Conservation (phyloP, 2,888 invertebrate genomes). For the Thereva unica region DNA sequence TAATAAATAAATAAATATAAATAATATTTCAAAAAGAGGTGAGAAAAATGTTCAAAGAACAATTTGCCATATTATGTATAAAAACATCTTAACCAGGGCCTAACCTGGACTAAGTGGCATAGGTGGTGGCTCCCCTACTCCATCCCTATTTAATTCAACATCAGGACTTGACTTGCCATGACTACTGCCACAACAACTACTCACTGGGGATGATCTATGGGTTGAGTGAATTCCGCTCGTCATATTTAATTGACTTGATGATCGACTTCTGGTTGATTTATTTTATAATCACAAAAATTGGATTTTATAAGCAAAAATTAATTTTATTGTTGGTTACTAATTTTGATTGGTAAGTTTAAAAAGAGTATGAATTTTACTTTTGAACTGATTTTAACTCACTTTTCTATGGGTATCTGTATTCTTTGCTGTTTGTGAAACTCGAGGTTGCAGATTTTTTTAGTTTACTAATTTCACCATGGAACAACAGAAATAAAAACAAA, state of each 20-base stretch:
- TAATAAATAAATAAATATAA: slow-evolving; percentile 17
- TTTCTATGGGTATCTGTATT: no score
- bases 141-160: slow-evolving; percentile 51
- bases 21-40: slow-evolving; percentile 11
- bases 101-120: slow-evolving; percentile 60
- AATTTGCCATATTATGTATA: slow-evolving; percentile 14
- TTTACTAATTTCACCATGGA: no score
- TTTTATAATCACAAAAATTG: no score
- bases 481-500: no score
- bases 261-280: slow-evolving; percentile 54
- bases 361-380: no score
- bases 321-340: no score
- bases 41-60: slow-evolving; percentile 20
- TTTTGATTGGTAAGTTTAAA: no score
- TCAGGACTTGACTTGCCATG: slow-evolving; percentile 59
- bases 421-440: no score
- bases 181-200: slow-evolving; percentile 61
- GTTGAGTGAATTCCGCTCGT: slow-evolving; percentile 58
- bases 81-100: slow-evolving; percentile 49
- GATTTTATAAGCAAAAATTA: no score
- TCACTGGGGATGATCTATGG: slow-evolving; percentile 59
- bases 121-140: slow-evolving; percentile 55
- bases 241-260: slow-evolving; percentile 59
- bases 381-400: no score
- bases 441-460: no score